Conservation (phyloP, 2,888 invertebrate species). For the Nyleta sp. region DNA sequence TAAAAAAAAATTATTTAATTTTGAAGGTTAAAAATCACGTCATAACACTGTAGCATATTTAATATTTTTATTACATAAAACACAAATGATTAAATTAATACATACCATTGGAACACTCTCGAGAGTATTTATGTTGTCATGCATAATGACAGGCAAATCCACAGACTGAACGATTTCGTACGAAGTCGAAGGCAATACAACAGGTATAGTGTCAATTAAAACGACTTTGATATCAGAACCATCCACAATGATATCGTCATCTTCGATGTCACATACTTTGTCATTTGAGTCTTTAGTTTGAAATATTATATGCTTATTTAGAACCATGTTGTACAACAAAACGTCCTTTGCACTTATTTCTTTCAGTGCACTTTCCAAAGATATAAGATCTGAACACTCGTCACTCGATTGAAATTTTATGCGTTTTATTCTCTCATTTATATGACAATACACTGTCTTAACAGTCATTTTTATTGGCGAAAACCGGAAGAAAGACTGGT, state of each 20-base stretch:
- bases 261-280: slow-evolving; percentile 8
- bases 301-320: background rate
- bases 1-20: too few species aligned
- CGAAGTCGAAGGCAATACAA: background rate
- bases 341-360: background rate
- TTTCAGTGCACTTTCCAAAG: background rate
- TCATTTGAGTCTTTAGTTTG: slow-evolving; percentile 1
- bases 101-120: too few species aligned
- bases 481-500: too few species aligned
- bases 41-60: too few species aligned
- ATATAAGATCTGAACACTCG: background rate
- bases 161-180: too few species aligned
- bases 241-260: background rate
- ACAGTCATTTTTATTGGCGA: too few species aligned
- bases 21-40: too few species aligned
- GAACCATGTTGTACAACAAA: background rate
- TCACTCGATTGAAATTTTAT: background rate
- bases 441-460: background rate
- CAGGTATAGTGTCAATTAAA: background rate
- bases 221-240: background rate
- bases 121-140: too few species aligned
- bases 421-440: background rate
- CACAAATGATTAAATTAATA: too few species aligned
- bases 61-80: too few species aligned
- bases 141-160: too few species aligned